Percentiles rank a stretch among this genome's conserved stretches.
These are phyloP conservation scores for Psophia crepitans DNA, from an alignment of 2,113 vertebrate species.

Conservation along the genomic window DNA sequence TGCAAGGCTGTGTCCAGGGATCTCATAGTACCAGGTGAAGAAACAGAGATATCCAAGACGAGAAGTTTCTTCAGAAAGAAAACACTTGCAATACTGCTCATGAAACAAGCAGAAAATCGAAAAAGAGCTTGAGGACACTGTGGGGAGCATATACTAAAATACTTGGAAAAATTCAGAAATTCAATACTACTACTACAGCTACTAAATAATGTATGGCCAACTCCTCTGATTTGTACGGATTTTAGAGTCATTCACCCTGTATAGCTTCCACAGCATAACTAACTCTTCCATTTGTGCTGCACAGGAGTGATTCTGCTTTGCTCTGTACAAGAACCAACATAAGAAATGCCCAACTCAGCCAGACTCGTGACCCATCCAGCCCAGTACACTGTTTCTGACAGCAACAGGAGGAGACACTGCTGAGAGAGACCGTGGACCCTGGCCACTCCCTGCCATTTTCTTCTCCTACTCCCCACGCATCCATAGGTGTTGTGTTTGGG, in stretches of 20 bases:
- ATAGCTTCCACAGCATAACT: neutral
- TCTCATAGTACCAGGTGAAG: neutral
- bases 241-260: neutral
- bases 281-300: neutral
- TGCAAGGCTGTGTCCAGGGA: neutral
- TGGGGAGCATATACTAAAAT: neutral
- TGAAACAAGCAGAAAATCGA: neutral
- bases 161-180: neutral
- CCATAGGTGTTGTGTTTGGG: neutral
- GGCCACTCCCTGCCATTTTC: neutral
- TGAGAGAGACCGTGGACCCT: neutral
- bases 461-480: neutral
- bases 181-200: no score
- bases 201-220: neutral
- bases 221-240: neutral
- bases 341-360: neutral
- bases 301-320: neutral
- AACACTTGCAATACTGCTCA: neutral
- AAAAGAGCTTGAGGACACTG: neutral
- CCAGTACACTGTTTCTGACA: rapidly evolving
- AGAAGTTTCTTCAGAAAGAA: neutral
- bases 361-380: rapidly evolving
- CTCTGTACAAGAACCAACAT: neutral
- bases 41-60: neutral
- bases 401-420: neutral